phyloP scores from a whole-genome alignment of 1,140 invertebrate species.

The Listronotus oregonensis region DNA sequence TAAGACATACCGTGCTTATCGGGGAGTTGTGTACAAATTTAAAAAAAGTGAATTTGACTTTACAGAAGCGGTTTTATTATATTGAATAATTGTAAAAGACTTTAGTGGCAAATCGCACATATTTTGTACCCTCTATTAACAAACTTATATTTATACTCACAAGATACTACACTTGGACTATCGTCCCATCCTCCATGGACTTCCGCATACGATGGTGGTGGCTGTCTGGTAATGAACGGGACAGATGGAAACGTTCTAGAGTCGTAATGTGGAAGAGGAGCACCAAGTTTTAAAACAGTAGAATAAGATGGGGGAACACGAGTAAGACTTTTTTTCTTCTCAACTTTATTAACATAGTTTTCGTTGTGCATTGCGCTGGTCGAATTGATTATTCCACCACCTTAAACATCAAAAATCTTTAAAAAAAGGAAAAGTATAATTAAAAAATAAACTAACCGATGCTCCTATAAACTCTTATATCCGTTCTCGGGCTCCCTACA shows the following conservation, averaged over 20 bases:
- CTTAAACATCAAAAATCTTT: not conserved
- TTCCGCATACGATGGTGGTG: slow-evolving; percentile 49
- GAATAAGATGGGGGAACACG: slow-evolving; percentile 48
- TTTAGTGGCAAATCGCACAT: too few species aligned
- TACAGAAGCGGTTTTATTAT: too few species aligned
- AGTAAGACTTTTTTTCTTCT: not conserved
- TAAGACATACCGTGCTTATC: too few species aligned
- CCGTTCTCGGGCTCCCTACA: not conserved
- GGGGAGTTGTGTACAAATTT: too few species aligned
- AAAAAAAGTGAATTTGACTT: too few species aligned
- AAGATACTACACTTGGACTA: slow-evolving; percentile 34
- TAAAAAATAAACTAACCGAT: not conserved
- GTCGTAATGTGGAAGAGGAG: slow-evolving; percentile 20
- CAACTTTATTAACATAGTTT: slow-evolving; percentile 1
- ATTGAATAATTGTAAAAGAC: too few species aligned
- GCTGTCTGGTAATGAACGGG: slow-evolving; percentile 39
- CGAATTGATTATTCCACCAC: slow-evolving; percentile 27
- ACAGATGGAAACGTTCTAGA: slow-evolving; percentile 25
- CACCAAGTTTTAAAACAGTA: slow-evolving; percentile 43
- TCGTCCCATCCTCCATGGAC: slow-evolving; percentile 38
- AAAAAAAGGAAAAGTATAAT: too few species aligned
- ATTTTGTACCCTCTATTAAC: too few species aligned
- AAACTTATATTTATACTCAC: slow-evolving; percentile 36
- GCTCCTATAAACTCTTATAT: not conserved
- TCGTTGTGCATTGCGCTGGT: slow-evolving; percentile 30